A percentile compares a stretch with the other conserved stretches of the same genome.
Conservation (phyloP, 2,888 invertebrate species). For the Lithophane socia region DNA sequence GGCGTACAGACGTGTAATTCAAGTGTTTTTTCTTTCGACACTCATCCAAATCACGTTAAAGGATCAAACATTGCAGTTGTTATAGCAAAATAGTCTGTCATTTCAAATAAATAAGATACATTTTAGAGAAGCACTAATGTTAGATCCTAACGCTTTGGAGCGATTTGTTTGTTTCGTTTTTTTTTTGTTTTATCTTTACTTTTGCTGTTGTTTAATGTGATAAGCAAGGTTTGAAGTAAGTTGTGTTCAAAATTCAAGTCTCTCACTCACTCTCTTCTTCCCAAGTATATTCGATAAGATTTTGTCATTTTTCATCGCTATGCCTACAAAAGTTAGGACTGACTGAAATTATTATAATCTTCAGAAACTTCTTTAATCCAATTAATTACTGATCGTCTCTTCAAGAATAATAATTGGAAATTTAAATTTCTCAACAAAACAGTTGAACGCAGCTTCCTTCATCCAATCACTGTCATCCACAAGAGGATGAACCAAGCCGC, state of each 20-base stretch:
- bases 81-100: conserved; percentile 33
- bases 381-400: not conserved
- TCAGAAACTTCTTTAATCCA: not conserved
- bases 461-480: conserved; percentile 71
- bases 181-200: conserved; percentile 67
- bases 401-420: not conserved
- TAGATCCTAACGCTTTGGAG: conserved; percentile 77
- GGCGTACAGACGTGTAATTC: conserved; percentile 54
- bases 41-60: conserved; percentile 65
- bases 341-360: not conserved
- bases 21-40: conserved; percentile 53
- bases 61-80: conserved; percentile 66
- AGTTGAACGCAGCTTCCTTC: conserved; percentile 73
- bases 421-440: not conserved
- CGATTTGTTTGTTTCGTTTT: conserved; percentile 67
- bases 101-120: conserved; percentile 2
- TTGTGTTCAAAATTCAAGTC: conserved; percentile 65
- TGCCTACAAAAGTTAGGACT: not conserved
- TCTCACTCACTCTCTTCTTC: no score
- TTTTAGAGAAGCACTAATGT: conserved; percentile 46
- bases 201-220: conserved; percentile 75
- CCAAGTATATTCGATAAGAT: not conserved
- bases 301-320: not conserved
- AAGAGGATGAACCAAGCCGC: conserved; percentile 75
- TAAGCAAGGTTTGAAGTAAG: conserved; percentile 70